These are phyloP conservation scores for Bufo gargarizans DNA, from an alignment of 2,113 vertebrate genomes.

Conservation along the genomic window DNA sequence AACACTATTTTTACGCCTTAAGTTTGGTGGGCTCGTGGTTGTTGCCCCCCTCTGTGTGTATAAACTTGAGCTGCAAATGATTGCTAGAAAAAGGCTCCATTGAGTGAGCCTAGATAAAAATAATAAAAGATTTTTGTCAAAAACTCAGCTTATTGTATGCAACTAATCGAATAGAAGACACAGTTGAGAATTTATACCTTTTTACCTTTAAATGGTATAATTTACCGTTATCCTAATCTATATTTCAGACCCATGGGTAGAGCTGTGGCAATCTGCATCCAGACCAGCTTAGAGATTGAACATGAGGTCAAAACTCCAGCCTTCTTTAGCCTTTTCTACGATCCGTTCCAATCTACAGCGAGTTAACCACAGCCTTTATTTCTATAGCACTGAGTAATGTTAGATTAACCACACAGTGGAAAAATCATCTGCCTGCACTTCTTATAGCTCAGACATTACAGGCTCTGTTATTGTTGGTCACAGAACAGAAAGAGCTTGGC, in stretches of 20 bases:
- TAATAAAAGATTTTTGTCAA: no score
- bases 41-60: no score
- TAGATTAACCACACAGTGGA: conserved; percentile 34
- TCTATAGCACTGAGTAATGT: conserved; percentile 10
- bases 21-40: no score
- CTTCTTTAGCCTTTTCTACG: background rate
- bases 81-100: no score
- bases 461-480: conserved; percentile 36
- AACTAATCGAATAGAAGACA: no score
- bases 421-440: conserved; percentile 31
- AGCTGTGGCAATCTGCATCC: background rate
- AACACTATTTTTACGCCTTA: no score
- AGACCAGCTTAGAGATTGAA: background rate
- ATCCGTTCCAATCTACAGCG: background rate
- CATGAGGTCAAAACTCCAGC: background rate
- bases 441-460: conserved; percentile 31
- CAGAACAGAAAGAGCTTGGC: conserved; percentile 8
- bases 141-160: no score
- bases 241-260: background rate
- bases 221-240: background rate
- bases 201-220: background rate
- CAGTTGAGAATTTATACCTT: no score
- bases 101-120: no score
- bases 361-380: background rate
- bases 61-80: no score